Evolutionary conservation across 2,888 invertebrate species (phyloP).

Genomic region (Ommatoiulus sabulosus): DNA sequence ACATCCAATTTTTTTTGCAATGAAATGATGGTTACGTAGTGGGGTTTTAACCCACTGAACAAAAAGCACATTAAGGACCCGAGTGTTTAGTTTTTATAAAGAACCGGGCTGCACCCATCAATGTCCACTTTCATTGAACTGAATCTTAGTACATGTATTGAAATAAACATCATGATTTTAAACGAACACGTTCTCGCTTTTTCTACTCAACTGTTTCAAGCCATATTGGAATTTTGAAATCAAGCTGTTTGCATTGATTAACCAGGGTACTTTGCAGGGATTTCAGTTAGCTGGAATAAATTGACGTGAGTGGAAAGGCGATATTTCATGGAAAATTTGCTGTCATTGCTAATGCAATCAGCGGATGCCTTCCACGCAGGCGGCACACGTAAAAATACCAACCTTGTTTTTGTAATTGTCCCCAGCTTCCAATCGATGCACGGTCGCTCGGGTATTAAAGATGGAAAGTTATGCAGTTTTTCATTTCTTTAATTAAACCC

Average conservation of each 20-base stretch:
- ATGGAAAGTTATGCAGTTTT: slow-evolving; percentile 41
- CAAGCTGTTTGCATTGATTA: not conserved
- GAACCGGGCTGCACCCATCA: no score
- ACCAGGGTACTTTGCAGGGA: not conserved
- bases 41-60: no score
- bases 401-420: slow-evolving; percentile 47
- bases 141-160: no score
- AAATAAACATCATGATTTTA: no score
- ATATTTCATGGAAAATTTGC: not conserved
- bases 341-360: slow-evolving; percentile 26
- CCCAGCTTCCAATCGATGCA: slow-evolving; percentile 27
- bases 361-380: not conserved
- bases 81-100: no score
- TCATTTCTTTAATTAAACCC: slow-evolving; percentile 48
- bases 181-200: no score
- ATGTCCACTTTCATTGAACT: no score
- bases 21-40: no score
- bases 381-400: not conserved
- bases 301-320: not conserved
- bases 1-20: no score
- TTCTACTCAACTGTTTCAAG: no score
- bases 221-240: not conserved
- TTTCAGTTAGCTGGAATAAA: not conserved
- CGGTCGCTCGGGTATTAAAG: slow-evolving; percentile 19
- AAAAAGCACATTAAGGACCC: no score